A percentile compares a stretch with the other conserved stretches of the same genome.
phyloP scores from a whole-genome alignment of 35 echinoderm and acorn worm species.

The Strongylocentrotus purpuratus region DNA sequence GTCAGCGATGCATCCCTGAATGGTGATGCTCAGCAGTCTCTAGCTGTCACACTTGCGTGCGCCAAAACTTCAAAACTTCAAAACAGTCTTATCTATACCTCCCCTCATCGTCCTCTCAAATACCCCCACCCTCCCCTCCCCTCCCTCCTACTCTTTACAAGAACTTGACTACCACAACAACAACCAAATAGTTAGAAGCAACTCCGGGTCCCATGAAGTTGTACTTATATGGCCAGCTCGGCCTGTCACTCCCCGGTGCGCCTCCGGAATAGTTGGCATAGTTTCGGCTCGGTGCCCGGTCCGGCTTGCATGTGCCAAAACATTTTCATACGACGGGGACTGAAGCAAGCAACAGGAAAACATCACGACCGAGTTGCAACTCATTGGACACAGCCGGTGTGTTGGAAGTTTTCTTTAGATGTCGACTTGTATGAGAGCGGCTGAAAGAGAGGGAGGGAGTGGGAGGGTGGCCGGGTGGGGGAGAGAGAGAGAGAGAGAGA shows the following conservation, averaged over 20 bases:
- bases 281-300: neutral
- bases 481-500: neutral
- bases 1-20: neutral
- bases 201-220: neutral
- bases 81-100: neutral
- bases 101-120: neutral
- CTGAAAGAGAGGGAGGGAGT: too few relatives aligned
- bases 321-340: constrained; percentile 3
- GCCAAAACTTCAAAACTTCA: neutral
- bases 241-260: neutral
- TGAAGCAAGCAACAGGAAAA: neutral
- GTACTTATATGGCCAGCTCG: neutral
- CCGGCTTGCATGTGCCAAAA: constrained; percentile 42
- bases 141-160: neutral
- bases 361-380: neutral
- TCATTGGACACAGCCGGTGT: neutral
- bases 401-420: neutral
- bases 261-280: constrained; percentile 34
- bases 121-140: neutral
- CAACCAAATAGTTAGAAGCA: neutral
- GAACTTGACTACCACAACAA: neutral
- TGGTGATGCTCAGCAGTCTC: neutral
- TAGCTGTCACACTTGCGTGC: neutral
- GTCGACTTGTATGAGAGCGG: neutral
- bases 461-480: too few relatives aligned